A percentile compares a stretch with the other conserved stretches of the same genome.
phyloP scores from a whole-genome alignment of 2,113 vertebrate genomes.

The Nettapus auritus region DNA sequence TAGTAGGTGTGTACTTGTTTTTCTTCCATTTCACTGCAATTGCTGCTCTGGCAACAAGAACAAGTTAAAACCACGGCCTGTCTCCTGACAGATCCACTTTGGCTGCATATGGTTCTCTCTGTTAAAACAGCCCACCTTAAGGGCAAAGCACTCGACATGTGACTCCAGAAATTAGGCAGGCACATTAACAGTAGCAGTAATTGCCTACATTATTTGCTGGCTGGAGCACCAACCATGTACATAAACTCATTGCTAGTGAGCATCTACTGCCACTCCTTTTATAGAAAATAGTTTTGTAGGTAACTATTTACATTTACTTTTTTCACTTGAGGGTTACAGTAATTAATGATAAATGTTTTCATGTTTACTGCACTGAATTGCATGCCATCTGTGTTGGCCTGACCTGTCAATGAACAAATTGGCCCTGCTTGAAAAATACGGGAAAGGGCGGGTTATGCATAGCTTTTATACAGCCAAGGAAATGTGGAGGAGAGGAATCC shows the following conservation, averaged over 20 bases:
- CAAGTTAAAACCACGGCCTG: background rate
- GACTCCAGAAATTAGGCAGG: background rate
- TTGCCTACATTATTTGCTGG: background rate
- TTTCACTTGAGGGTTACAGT: background rate
- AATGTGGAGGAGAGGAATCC: background rate
- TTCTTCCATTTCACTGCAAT: slow-evolving; percentile 11
- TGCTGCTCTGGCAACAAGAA: slow-evolving; percentile 28
- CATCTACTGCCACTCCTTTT: background rate
- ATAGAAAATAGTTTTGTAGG: slow-evolving; percentile 27
- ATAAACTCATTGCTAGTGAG: slow-evolving; percentile 7
- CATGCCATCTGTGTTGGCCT: background rate
- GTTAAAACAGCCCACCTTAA: background rate
- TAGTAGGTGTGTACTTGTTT: slow-evolving; percentile 36
- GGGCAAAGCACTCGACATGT: background rate
- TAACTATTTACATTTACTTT: background rate
- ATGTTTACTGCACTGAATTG: background rate
- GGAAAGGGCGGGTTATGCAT: background rate
- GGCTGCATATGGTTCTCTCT: background rate
- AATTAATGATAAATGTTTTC: background rate
- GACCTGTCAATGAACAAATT: background rate
- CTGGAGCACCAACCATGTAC: background rate
- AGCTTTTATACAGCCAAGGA: background rate
- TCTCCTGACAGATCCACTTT: background rate
- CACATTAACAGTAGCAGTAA: background rate
- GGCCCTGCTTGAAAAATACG: background rate